phyloP scores from a whole-genome alignment of 2,797 vertebrate species.

The Okamejei kenojei region DNA sequence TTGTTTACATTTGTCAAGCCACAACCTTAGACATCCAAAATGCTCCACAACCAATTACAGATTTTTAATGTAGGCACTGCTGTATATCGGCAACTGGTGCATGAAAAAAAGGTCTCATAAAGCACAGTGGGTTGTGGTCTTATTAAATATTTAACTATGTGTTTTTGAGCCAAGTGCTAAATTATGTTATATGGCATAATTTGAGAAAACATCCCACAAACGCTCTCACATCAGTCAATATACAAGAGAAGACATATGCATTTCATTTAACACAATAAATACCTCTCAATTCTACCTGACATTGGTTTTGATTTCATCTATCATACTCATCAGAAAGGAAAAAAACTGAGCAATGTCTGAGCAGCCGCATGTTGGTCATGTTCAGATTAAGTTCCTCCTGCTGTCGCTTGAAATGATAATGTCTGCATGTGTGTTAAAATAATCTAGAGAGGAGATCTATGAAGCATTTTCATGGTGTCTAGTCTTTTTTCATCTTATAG shows the following conservation, averaged over 20 bases:
- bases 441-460: background rate
- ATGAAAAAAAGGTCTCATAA: background rate
- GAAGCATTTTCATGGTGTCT: background rate
- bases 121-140: background rate
- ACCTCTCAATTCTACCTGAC: background rate
- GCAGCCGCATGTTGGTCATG: background rate
- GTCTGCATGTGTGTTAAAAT: background rate
- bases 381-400: background rate
- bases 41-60: background rate
- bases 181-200: background rate
- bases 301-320: background rate
- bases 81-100: background rate
- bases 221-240: background rate
- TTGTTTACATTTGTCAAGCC: too few relatives aligned
- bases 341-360: background rate
- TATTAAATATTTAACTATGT: too few relatives aligned
- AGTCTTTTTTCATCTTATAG: background rate
- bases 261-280: background rate
- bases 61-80: background rate
- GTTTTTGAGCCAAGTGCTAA: background rate
- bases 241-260: background rate
- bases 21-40: background rate
- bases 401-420: background rate
- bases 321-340: too few relatives aligned
- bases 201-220: background rate